These are phyloP conservation scores for Myocastor coypus DNA, from an alignment of 2,113 vertebrate genomes.

Conservation along the genomic window DNA sequence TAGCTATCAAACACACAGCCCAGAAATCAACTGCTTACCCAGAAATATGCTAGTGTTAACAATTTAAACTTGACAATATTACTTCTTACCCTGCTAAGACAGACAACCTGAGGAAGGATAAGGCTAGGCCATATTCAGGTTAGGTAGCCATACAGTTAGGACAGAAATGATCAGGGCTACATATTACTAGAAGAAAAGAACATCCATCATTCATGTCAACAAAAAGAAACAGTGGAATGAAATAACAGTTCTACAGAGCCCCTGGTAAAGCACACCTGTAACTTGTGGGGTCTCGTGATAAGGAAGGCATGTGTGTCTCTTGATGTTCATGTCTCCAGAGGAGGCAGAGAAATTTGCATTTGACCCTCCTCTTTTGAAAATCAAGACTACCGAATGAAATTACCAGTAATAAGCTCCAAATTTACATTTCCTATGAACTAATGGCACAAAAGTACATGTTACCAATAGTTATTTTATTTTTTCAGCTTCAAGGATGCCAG, in stretches of 20 bases:
- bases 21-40: not conserved
- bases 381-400: slow-evolving; percentile 59
- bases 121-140: not conserved
- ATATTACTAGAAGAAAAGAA: not conserved
- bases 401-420: not conserved
- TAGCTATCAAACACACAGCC: not conserved
- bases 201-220: not conserved
- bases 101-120: slow-evolving; percentile 3
- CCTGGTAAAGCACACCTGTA: not conserved
- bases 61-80: not conserved
- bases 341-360: slow-evolving; percentile 19
- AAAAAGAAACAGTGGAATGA: not conserved
- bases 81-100: not conserved
- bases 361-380: slow-evolving; percentile 47
- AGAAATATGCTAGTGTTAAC: not conserved
- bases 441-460: not conserved
- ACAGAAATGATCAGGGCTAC: not conserved
- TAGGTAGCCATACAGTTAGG: not conserved
- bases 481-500: slow-evolving; percentile 32
- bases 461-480: not conserved
- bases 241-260: not conserved
- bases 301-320: not conserved
- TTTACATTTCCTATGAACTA: slow-evolving; percentile 38
- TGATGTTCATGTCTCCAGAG: not conserved
- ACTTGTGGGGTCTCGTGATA: not conserved